Evolutionary conservation across 2,113 vertebrate species (phyloP), one percentile per base, ranked within the genome.

Genomic region (Labrus mixtus): DNA sequence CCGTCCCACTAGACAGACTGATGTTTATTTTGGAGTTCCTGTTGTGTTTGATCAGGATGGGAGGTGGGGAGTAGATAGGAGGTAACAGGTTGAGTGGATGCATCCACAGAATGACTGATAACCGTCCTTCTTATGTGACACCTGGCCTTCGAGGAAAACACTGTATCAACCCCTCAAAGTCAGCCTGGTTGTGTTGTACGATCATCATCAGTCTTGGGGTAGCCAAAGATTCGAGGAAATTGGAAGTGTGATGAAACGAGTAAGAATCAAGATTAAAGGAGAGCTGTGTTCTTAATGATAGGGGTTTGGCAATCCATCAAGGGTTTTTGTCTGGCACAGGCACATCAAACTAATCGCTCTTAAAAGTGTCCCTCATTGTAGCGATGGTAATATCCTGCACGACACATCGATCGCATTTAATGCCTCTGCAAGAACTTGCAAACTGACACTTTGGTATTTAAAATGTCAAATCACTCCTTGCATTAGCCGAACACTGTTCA

Each of bases 21-120:
- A 36, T 87, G 71, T 92, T 92, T 91, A 87, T 87, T 91, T 88
- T 84, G 85, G 85, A 87, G 60, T 15, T 78, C 39, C 58, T 66
- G 83, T 68, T 77, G 56, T 83, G 81, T 91, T 89, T 90, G 89
- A 89, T 88, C 56, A 36, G 69, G 74, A 76, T 45, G 73, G 74
- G 80, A 83, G 82, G 86, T 41, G 75, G 61, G 78, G 36, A 71
- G 66, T 60, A 74, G 85, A 89, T 82, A 88, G 9, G 46, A n/a
- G 48, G 15, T 17, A 19, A 82, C 57, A 57, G 70, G 83, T 85
- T 10, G 33, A 75, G 69, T 51, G 55, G 33, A 69, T 67, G 20
- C 58, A 76, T 68, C 58, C 60, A 20, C 54, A 23, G 61, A 73
- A 82, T 85, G 68, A 88, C 58, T 39, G 70, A 87, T 80, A 20